Evolutionary conservation across 1,140 invertebrate genomes (phyloP).

Genomic region (Calliopsis andreniformis): DNA sequence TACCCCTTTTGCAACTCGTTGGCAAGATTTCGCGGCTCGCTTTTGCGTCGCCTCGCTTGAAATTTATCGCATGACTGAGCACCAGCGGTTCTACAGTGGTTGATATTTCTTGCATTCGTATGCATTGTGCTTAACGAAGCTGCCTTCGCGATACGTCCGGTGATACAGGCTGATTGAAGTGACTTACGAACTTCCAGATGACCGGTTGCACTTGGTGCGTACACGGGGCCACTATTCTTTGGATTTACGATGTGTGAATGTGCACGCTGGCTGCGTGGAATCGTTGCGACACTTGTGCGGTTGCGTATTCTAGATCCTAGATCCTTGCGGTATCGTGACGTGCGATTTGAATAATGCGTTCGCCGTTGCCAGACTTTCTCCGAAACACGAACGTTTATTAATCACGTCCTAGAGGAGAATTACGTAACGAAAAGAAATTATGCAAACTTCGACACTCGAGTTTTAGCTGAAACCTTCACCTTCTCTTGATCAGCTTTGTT

Average conservation of each 20-base stretch:
- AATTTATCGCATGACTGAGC: conserved; percentile 43
- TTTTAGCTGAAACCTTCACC: no score
- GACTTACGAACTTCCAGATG: conserved; percentile 49
- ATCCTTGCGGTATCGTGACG: conserved; percentile 29
- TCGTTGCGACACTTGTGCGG: conserved; percentile 48
- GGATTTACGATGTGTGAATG: conserved; percentile 50
- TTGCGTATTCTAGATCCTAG: conserved; percentile 45
- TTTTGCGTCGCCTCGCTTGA: conserved; percentile 15
- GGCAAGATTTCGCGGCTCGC: conserved; percentile 2
- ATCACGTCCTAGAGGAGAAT: no score
- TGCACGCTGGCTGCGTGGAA: conserved; percentile 3
- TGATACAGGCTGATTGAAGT: conserved; percentile 45
- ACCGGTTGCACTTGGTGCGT: conserved; percentile 43
- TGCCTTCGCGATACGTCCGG: conserved; percentile 39
- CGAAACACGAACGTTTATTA: no score
- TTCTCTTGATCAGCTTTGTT: no score
- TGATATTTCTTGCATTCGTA: conserved; percentile 47
- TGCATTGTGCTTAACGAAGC: conserved; percentile 48
- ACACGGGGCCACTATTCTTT: conserved; percentile 38
- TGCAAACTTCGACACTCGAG: no score
- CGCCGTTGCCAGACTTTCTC: background rate
- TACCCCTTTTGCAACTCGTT: background rate
- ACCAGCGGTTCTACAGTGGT: conserved; percentile 28
- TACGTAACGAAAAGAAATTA: no score
- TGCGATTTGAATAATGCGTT: conserved; percentile 43